A percentile compares a stretch with the other conserved stretches of the same genome.
These are phyloP conservation scores for Virgularia gustaviana DNA, from an alignment of 92 coral and sea anemone species.

Conservation along the genomic window DNA sequence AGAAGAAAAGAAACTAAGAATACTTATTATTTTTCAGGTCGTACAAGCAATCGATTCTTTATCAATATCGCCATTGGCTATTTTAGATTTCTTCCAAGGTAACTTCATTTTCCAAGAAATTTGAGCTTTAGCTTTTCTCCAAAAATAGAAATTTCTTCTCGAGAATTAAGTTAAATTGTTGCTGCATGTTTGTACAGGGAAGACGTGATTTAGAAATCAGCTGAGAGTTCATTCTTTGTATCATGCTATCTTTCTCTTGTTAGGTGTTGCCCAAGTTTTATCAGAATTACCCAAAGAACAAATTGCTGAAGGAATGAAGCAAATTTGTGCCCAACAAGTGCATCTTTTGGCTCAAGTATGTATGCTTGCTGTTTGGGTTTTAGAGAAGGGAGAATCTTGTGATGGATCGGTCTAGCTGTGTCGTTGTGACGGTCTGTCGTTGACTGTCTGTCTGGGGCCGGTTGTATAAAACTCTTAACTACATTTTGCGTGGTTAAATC, in stretches of 20 bases:
- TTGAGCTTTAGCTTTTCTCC: neutral
- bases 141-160: neutral
- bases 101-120: too few relatives aligned
- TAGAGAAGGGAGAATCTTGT: too few relatives aligned
- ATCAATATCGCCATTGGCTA: slow-evolving; percentile 70
- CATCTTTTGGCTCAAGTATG: slow-evolving; percentile 70
- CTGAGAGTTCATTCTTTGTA: neutral
- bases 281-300: slow-evolving; percentile 67
- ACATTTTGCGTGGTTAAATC: too few relatives aligned
- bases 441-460: too few relatives aligned
- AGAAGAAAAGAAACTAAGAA: neutral
- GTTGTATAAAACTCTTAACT: too few relatives aligned
- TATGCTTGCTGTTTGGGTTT: neutral
- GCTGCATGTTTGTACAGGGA: neutral
- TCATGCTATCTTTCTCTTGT: neutral
- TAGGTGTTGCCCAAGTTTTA: slow-evolving; percentile 84
- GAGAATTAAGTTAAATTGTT: neutral
- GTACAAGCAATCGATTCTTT: slow-evolving; percentile 92
- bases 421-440: too few relatives aligned
- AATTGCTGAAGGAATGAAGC: slow-evolving; percentile 73
- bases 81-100: slow-evolving; percentile 87
- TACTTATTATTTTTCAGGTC: slow-evolving; percentile 47
- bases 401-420: too few relatives aligned
- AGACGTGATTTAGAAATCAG: neutral
- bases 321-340: slow-evolving; percentile 68